These are phyloP conservation scores for Oncorhynchus nerka DNA, from an alignment of 2,113 vertebrate genomes.

Conservation along the genomic window DNA sequence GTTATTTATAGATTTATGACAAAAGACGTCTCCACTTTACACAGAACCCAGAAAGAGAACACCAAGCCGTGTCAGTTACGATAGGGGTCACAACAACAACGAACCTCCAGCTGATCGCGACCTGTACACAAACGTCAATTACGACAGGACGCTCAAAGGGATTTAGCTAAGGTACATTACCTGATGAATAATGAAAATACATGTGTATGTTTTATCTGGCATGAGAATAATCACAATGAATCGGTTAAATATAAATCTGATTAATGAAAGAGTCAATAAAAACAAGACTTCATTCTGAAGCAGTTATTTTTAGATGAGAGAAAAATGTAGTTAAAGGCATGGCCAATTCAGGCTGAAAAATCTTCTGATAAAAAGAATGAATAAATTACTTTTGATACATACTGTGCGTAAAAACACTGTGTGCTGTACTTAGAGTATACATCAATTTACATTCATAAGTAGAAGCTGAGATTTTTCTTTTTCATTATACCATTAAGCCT, in stretches of 20 bases:
- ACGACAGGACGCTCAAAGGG: background rate
- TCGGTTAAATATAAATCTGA: no score
- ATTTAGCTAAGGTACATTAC: background rate
- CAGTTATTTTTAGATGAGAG: background rate
- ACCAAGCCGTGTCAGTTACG: slow-evolving; percentile 26
- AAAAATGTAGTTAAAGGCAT: background rate
- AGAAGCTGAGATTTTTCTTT: slow-evolving; percentile 44
- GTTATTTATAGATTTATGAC: slow-evolving; percentile 17
- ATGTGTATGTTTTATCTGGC: background rate
- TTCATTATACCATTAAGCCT: slow-evolving; percentile 54
- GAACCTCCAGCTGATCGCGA: background rate
- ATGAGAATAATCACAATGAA: no score
- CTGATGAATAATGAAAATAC: background rate
- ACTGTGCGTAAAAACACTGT: background rate
- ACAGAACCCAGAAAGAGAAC: slow-evolving; percentile 21
- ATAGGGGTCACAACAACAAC: background rate
- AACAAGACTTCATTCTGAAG: background rate
- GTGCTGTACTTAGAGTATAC: slow-evolving; percentile 43
- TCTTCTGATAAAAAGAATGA: slow-evolving; percentile 8
- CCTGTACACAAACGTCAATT: background rate
- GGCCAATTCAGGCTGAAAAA: no score
- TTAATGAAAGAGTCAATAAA: background rate
- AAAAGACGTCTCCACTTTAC: slow-evolving; percentile 16
- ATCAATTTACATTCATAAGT: slow-evolving; percentile 66
- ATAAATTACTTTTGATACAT: slow-evolving; percentile 28